A percentile compares a stretch with the other conserved stretches of the same genome.
phyloP scores from a whole-genome alignment of 2,113 vertebrate species.

The Aviceda subcristata region DNA sequence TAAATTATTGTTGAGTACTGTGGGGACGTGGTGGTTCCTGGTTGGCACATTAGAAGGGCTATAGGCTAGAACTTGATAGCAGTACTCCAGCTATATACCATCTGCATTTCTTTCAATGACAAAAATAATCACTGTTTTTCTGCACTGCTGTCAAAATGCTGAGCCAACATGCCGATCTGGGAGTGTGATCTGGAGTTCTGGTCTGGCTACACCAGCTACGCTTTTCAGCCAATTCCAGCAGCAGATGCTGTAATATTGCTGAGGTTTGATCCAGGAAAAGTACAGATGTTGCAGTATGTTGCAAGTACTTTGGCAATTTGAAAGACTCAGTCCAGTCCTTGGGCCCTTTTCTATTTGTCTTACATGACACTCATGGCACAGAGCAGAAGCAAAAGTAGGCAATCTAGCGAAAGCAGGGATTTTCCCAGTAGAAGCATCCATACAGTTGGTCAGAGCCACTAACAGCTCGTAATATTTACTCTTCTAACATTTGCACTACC shows the following conservation, averaged over 20 bases:
- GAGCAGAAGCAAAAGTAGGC: background rate
- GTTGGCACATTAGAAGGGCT: background rate
- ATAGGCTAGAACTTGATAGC: background rate
- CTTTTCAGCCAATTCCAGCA: slow-evolving; percentile 5
- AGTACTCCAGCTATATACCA: background rate
- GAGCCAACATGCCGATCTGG: slow-evolving; percentile 23
- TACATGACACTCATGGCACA: background rate
- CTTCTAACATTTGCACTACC: background rate
- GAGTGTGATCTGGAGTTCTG: slow-evolving; percentile 31
- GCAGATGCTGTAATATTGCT: background rate
- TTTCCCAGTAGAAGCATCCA: background rate
- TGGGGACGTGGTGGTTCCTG: background rate
- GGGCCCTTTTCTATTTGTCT: background rate
- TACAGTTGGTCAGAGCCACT: background rate
- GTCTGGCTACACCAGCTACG: background rate
- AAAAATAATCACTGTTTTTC: slow-evolving; percentile 17
- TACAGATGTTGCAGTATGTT: background rate
- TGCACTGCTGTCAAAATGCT: slow-evolving; percentile 7
- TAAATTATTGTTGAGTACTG: background rate
- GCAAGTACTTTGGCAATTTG: background rate
- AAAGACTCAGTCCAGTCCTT: background rate
- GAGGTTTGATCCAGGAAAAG: background rate
- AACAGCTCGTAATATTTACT: background rate
- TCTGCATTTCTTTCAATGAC: slow-evolving; percentile 31
- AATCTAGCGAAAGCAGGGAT: background rate